phyloP scores from a whole-genome alignment of 2,888 invertebrate genomes.

The Phania funesta region DNA sequence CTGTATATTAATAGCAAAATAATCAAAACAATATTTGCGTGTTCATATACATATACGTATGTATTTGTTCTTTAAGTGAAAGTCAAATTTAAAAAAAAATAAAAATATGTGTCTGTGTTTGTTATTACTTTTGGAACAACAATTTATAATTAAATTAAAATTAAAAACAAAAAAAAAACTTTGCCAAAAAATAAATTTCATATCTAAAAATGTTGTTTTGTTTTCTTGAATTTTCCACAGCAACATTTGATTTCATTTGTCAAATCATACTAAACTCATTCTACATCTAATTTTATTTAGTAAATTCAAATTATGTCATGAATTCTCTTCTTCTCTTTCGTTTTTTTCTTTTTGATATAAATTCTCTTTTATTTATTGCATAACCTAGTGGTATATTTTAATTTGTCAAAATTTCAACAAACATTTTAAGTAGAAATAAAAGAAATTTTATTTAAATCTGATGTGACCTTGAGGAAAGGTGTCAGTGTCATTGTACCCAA shows the following conservation, averaged over 20 bases:
- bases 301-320: constrained; percentile 10
- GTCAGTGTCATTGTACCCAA: constrained; percentile 57
- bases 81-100: constrained; percentile 8
- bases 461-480: constrained; percentile 57
- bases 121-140: constrained; percentile 18
- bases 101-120: not conserved
- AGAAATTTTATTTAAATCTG: constrained; percentile 20
- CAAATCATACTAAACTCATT: constrained; percentile 31
- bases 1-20: no score
- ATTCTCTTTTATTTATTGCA: constrained; percentile 45
- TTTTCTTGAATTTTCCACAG: constrained; percentile 29
- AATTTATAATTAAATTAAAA: constrained; percentile 1
- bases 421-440: not conserved
- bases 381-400: constrained; percentile 31
- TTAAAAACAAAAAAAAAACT: not conserved
- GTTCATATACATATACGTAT: no score
- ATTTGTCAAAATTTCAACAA: constrained; percentile 29
- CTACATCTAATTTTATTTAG: not conserved
- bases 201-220: not conserved
- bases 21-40: no score
- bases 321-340: constrained; percentile 6
- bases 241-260: constrained; percentile 41
- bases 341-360: constrained; percentile 4
- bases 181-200: not conserved
- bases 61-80: not conserved